Evolutionary conservation across 2,888 invertebrate species (phyloP), one percentile per base, ranked within the genome.

Genomic region (Aphodius sticticus): DNA sequence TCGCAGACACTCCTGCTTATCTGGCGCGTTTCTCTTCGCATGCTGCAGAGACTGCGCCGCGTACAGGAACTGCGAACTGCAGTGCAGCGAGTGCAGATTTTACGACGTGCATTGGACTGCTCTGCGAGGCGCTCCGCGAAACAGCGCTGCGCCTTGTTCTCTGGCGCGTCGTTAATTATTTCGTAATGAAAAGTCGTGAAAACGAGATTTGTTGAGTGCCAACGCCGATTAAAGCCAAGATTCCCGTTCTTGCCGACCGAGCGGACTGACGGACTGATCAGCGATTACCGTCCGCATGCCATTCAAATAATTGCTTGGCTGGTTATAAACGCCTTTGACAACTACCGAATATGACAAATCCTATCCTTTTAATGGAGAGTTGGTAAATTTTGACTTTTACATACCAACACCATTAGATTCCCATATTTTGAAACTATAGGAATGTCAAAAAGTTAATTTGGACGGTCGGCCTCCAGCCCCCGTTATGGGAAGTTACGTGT

Each of bases 121-220:
- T 53, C 6, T 1, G 53, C 53, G 12, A 53, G 53, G 12, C 53
- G 53, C 26, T 26, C 26, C 26, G 26, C 53, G 12, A 53, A 53
- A 53, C 53, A 53, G 53, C 53, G 53, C 7, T 12, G 7, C 35
- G 74, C 74, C 37, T 74, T 15, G 37, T 37, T 12, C 74, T 74
- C 9, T n/a, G 35, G 35, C 74, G n/a, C n/a, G 36, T 35, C 74
- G 26, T 74, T 74, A 74, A 74, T 74, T 74, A 74, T 74, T 36
- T 74, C 74, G 35, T 74, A 74, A 74, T 74, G 74, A 74, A 74
- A 74, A 37, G 74, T 35, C 74, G 74, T 36, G 74, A 74, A 74
- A 74, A 74, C 74, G 35, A 74, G 74, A 74, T 74, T 74, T 74
- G 74, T 74, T 74, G 74, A 74, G 74, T 74, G 74, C 53, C 53